Conservation (phyloP, 2,888 invertebrate genomes). For the Ligdia adustata region DNA sequence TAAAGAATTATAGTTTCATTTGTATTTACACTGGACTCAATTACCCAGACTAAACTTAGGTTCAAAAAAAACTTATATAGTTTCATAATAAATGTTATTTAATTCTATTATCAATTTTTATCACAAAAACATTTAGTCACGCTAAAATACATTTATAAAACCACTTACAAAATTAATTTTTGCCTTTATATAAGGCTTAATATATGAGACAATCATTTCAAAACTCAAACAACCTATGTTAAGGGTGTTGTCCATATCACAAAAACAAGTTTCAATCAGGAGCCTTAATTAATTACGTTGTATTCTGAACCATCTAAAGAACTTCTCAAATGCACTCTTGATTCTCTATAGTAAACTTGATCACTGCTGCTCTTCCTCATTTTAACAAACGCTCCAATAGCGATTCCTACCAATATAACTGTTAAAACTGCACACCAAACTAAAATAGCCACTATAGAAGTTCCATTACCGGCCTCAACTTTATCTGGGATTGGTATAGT, state of each 20-base stretch:
- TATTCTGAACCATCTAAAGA: constrained; percentile 55
- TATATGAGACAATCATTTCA: too few relatives aligned
- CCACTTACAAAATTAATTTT: too few relatives aligned
- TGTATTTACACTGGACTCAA: too few relatives aligned
- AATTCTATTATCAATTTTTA: too few relatives aligned
- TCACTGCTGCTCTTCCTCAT: constrained; percentile 16
- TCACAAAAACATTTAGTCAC: constrained; percentile 16
- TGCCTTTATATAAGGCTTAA: too few relatives aligned
- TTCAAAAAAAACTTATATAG: too few relatives aligned
- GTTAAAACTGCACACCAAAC: constrained; percentile 29
- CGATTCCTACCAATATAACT: constrained; percentile 17
- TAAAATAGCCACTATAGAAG: constrained; percentile 30
- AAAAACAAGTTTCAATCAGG: not conserved
- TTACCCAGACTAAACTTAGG: too few relatives aligned
- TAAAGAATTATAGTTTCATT: too few relatives aligned
- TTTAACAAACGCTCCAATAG: constrained; percentile 18
- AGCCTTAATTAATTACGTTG: constrained; percentile 39
- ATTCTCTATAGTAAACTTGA: constrained; percentile 37
- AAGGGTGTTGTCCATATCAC: too few relatives aligned
- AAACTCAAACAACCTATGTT: too few relatives aligned
- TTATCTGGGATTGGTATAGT: constrained; percentile 5
- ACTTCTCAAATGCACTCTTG: constrained; percentile 48
- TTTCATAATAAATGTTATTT: too few relatives aligned
- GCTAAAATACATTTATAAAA: constrained; percentile 8
- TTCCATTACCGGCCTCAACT: constrained; percentile 3